Conservation (phyloP, 1,140 invertebrate species). For the Pseudomyrmex flavicornis region DNA sequence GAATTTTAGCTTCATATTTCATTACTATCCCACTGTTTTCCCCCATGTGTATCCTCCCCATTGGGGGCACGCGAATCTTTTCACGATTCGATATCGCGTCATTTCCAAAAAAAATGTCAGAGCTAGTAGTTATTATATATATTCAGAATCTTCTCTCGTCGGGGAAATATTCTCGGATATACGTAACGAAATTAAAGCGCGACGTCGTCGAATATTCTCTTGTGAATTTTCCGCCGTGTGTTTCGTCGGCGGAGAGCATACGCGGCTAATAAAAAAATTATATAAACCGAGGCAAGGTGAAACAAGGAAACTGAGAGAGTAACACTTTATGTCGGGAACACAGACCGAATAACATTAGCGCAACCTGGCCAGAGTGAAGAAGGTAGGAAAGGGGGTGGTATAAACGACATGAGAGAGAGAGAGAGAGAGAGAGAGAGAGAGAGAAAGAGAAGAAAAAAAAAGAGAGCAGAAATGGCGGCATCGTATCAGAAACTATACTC, state of each 20-base stretch:
- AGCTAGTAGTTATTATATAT: conserved; percentile 34
- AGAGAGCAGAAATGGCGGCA: conserved; percentile 21
- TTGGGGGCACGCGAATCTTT: background rate
- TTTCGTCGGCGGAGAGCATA: conserved; percentile 21
- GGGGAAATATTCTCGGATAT: background rate
- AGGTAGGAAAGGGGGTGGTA: background rate
- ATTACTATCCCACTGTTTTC: background rate
- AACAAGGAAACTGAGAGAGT: conserved; percentile 27
- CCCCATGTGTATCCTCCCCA: background rate
- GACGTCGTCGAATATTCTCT: conserved; percentile 32
- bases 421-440: background rate
- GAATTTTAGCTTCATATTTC: conserved; percentile 36
- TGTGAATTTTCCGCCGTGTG: conserved; percentile 36
- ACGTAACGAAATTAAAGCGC: conserved; percentile 35
- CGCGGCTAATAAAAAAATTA: conserved; percentile 56
- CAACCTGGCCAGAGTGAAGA: background rate
- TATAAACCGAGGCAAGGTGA: conserved; percentile 34
- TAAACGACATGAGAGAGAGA: background rate
- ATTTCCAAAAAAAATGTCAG: conserved; percentile 1
- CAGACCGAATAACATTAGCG: conserved; percentile 55
- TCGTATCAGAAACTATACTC: conserved; percentile 46
- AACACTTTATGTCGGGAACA: conserved; percentile 55
- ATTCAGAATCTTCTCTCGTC: background rate
- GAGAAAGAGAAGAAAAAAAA: background rate
- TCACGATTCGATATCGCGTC: background rate